Conservation (phyloP, 92 coral and sea anemone species). For the Phenganax subtilis region DNA sequence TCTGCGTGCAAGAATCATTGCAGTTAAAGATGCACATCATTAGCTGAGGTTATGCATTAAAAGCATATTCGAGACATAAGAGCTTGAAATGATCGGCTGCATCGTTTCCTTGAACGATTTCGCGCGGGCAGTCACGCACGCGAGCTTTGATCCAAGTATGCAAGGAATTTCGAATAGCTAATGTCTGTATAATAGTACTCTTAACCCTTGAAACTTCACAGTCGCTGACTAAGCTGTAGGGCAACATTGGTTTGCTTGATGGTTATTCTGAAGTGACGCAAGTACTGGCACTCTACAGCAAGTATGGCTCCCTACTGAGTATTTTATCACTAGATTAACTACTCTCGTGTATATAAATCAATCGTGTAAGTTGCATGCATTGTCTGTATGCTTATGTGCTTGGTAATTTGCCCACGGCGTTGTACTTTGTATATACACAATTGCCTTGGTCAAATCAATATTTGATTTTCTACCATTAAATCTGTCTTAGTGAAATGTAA, state of each 20-base stretch:
- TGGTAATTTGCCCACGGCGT: constrained; percentile 23
- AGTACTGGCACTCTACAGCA: constrained; percentile 12
- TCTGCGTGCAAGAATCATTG: not conserved
- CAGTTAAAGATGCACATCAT: not conserved
- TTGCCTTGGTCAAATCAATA: constrained; percentile 21
- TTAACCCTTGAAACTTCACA: constrained; percentile 38
- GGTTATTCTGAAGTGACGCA: constrained; percentile 6
- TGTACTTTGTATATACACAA: not conserved
- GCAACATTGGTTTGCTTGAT: constrained; percentile 25
- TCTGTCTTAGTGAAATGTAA: constrained; percentile 33
- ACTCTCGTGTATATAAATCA: not conserved
- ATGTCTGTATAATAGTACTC: constrained; percentile 3
- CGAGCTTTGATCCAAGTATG: constrained; percentile 20
- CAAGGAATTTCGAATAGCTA: constrained; percentile 33
- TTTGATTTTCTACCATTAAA: constrained; percentile 28
- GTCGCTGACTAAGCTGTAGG: constrained; percentile 25
- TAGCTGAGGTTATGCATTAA: not conserved
- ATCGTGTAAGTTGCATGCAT: too few species aligned
- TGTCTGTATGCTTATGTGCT: not conserved
- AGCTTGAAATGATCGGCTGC: not conserved
- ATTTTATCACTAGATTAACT: not conserved
- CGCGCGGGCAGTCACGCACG: constrained; percentile 18
- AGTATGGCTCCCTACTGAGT: constrained; percentile 37
- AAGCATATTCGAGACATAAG: not conserved
- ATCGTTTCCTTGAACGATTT: constrained; percentile 1